Base-by-base conservation (phyloP, 2,113 vertebrate species). In the Gambusia holbrooki region DNA sequence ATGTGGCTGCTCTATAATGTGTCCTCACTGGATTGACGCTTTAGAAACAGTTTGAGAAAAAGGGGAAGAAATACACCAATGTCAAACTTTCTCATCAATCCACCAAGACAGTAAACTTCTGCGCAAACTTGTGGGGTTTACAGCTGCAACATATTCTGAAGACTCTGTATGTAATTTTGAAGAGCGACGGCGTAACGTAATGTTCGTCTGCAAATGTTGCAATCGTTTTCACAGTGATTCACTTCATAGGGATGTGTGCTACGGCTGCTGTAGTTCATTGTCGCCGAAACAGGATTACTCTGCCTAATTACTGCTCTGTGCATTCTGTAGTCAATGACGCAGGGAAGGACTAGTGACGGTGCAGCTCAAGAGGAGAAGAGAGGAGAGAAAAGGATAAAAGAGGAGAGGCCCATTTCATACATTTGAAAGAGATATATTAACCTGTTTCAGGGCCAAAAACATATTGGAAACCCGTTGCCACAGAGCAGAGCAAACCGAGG, bases 281-380 rank as follows among this genome's bases (percentile, higher is more conserved):
- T 89, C 77, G 76, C 68, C 58, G 66, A 69, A 90, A 85, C 73
- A 77, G 71, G 81, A 87, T 84, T 92, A 87, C 74, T 70, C 45
- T 17, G 62, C 84, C 78, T 83, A 80, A 90, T 91, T 83, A 83
- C 83, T 76, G 82, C 75, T 86, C 60, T 54, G 62, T 73, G 81
- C 63, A 62, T 42, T 66, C 71, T 87, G 71, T 15, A 72, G 71
- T 84, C 69, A 73, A 25, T 75, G 77, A 77, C 54, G 66, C 73
- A 63, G 71, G 68, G 29, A 35, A 70, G 32, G 10, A 63, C 51
- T 9, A 40, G 42, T 42, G 35, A 58, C 61, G 14, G n/a, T 77
- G 66, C 66, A 66, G 72, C 68, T 84, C 67, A 22, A 63, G 68
- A 70, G 45, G 45, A 17, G 45, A 48, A 5, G 45, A 17, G 45